A percentile compares a stretch with the other conserved stretches of the same genome.
Conservation (phyloP, 2,113 vertebrate genomes). For the Tragelaphus buxtoni region DNA sequence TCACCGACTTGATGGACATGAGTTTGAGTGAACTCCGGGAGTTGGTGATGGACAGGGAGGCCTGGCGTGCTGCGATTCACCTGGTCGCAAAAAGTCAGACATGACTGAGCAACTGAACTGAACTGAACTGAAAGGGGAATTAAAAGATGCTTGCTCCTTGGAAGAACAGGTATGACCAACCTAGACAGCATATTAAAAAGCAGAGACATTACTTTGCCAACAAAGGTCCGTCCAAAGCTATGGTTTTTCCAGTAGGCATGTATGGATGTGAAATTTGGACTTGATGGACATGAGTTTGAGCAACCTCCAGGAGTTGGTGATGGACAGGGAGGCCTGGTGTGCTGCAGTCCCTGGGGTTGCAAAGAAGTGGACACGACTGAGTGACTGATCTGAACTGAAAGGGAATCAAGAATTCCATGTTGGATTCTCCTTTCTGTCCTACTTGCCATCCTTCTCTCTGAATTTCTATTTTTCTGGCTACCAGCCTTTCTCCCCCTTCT, state of each 20-base stretch:
- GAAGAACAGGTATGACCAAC: background rate
- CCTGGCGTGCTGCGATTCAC: rapidly evolving
- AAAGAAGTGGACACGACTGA: background rate
- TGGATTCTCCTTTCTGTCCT: background rate
- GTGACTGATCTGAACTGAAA: background rate
- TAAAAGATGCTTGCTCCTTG: background rate
- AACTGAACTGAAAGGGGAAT: background rate
- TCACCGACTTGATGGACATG: too few relatives aligned
- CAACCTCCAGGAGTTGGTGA: background rate
- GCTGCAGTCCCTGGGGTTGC: background rate
- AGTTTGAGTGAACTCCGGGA: too few relatives aligned
- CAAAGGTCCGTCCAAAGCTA: background rate
- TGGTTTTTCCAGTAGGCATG: background rate
- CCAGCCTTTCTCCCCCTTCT: background rate
- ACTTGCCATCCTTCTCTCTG: background rate
- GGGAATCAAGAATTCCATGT: background rate
- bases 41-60: too few relatives aligned
- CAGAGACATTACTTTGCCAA: background rate
- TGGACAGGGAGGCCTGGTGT: background rate
- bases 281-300: background rate
- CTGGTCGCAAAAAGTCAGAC: rapidly evolving
- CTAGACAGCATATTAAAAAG: background rate
- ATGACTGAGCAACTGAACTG: too few relatives aligned
- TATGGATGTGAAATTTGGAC: background rate
- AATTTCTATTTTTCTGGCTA: background rate